phyloP scores from a whole-genome alignment of 2,888 invertebrate species.

The Drosophila paramelanica region DNA sequence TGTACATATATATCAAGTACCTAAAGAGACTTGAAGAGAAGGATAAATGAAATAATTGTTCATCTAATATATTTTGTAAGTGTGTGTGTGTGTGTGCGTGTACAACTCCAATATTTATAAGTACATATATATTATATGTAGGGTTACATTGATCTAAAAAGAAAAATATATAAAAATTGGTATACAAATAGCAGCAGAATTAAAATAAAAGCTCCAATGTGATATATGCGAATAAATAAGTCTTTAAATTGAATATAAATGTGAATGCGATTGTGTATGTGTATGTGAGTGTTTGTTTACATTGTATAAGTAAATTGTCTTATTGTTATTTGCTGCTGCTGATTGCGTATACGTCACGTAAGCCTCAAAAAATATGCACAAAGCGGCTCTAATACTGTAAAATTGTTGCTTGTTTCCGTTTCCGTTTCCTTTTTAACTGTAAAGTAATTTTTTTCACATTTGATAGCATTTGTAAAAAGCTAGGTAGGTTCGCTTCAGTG shows the following conservation, averaged over 20 bases:
- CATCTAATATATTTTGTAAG: conserved; percentile 24
- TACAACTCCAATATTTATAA: conserved; percentile 30
- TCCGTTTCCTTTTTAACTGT: conserved; percentile 46
- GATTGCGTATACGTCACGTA: conserved; percentile 80
- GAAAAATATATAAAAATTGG: conserved; percentile 39
- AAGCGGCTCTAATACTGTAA: conserved; percentile 80
- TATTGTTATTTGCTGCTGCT: conserved; percentile 63
- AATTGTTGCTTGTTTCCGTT: conserved; percentile 67
- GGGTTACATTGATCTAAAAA: conserved; percentile 9
- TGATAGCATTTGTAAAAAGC: conserved; percentile 73
- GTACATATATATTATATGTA: conserved; percentile 21
- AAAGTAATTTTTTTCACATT: conserved; percentile 75
- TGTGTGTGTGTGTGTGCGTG: conserved; percentile 32
- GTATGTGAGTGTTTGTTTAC: conserved; percentile 11
- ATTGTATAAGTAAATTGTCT: conserved; percentile 35
- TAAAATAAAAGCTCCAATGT: conserved; percentile 49
- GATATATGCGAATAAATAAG: conserved; percentile 42
- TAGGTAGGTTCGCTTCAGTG: conserved; percentile 79
- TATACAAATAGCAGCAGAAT: conserved; percentile 47
- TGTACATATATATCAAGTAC: conserved; percentile 45
- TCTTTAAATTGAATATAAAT: background rate
- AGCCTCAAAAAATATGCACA: conserved; percentile 75
- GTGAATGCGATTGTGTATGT: background rate
- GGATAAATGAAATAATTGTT: conserved; percentile 38
- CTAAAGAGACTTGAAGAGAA: conserved; percentile 48